Evolutionary conservation across 2,888 invertebrate genomes (phyloP), one percentile per base, ranked within the genome.

Genomic region (Polymixis flavicincta): DNA sequence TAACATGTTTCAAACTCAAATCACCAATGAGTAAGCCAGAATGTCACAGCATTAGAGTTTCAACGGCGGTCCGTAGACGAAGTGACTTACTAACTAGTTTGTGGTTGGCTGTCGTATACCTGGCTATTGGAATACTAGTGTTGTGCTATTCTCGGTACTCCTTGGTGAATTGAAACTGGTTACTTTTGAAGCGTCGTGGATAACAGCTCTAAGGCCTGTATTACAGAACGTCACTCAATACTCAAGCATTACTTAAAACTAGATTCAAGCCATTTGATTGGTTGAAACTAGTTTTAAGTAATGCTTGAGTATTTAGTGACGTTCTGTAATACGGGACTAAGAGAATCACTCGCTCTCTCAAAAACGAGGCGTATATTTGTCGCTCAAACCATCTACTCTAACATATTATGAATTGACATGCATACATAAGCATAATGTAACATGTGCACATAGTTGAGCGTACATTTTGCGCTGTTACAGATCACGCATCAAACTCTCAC

Each of bases 391-490:
- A 25, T 17, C 1, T 48, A 14, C 13, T 25, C 11, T 22, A 54
- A 57, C 42, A 60, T 32, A 22, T 2, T 42, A 17, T 2, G 32
- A 28, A 54, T 52, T 17, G 13, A 70, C 70, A 70, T 42, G 54
- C 68, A 78, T 19, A 68, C 60, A 64, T 54, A 17, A 52, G 50
- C 73, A 71, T 60, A 17, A 22, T 28, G 54, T 25, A 13, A 76
- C 68, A 69, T 37, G 14, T 60, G 80, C 82, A 83, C 82, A 64
- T 72, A 84, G 86, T 77, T 84, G 66, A 84, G 82, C 87, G 85
- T 89, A 89, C 80, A 81, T 88, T 89, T 79, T 93, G 91, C 93
- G 90, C 91, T 94, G 93, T 95, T 95, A 85, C 95, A 94, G 94
- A 93, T 94, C 91, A 90, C 84, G 82, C 89, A 87, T 95, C 90